Base-by-base conservation (phyloP, 2,113 vertebrate genomes). In the Reinhardtius hippoglossoides region DNA sequence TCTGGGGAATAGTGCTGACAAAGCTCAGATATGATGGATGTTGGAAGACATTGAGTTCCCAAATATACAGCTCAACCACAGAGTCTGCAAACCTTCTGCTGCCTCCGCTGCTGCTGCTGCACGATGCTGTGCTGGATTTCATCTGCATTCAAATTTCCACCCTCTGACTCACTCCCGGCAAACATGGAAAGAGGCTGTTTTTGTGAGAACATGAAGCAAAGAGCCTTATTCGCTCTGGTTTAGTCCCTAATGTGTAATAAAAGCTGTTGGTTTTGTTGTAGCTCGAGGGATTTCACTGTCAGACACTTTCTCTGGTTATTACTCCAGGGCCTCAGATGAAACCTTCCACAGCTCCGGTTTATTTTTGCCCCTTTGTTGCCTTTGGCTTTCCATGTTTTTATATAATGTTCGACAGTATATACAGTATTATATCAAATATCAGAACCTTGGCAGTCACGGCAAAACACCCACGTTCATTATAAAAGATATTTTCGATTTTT, bases 11-110 rank as follows among this genome's bases (percentile, higher is more conserved):
- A 62, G 42, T 81, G 83, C 82, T 89, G 87, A 90, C 86, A 78
- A 71, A 82, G 87, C 80, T 63, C 35, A 74, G 42, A 67, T 88
- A 71, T 89, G 90, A 91, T 84, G 83, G 87, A 91, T 90, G 85
- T 48, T 81, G 63, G 52, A 75, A 81, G 88, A 87, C 80, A 76
- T n/a, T 42, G 70, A 80, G 66, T 87, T 79, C 80, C 74, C 77
- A 84, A 83, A 89, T 75, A 89, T 77, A 44, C 77, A 76, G 74
- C 54, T 57, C 40, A 42, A 13, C 40, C 40, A 68, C n/a, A 48
- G 61, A 44, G 66, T 23, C 63, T 6, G 1, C 57, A n/a, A 48
- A 26, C 73, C 1, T 10, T 64, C 71, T 37, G 31, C 78, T n/a
- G 57, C 37, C 64, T 80, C 75, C 44, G 15, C 60, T 9, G 65